Conservation (phyloP, 2,113 vertebrate genomes). For the Collichthys lucidus region DNA sequence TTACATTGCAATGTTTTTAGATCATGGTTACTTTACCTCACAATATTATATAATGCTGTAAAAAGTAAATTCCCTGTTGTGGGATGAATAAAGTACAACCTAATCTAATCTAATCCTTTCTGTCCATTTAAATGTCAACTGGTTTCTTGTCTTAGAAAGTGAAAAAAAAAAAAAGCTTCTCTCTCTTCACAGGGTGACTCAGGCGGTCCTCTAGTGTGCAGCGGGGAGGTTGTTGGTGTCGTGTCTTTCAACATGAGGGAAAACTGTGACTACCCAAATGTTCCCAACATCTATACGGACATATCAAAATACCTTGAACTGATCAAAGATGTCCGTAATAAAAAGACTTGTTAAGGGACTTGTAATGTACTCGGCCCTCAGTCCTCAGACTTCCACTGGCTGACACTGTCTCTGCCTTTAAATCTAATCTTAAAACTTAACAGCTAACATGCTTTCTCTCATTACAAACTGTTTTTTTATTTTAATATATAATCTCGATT, state of each 20-base stretch:
- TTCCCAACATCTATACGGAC: constrained; percentile 76
- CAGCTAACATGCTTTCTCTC: neutral
- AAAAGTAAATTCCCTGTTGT: too few relatives aligned
- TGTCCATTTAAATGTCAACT: neutral
- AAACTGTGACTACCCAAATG: constrained; percentile 56
- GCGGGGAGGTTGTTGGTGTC: constrained; percentile 77
- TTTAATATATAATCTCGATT: too few relatives aligned
- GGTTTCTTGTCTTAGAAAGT: neutral
- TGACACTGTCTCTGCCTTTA: neutral
- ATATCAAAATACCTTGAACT: constrained; percentile 68
- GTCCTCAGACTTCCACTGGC: neutral
- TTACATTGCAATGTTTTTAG: too few relatives aligned
- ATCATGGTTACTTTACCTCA: too few relatives aligned
- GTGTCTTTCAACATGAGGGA: constrained; percentile 76
- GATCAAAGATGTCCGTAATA: constrained; percentile 60
- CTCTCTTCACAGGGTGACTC: constrained; percentile 86
- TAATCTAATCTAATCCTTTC: too few relatives aligned
- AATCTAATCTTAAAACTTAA: neutral
- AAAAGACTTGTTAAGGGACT: constrained; percentile 20
- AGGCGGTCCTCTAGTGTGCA: constrained; percentile 87
- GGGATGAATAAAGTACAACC: too few relatives aligned
- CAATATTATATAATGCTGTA: too few relatives aligned
- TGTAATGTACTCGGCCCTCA: neutral
- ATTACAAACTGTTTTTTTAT: too few relatives aligned
- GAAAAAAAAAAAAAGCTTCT: neutral